phyloP scores from a whole-genome alignment of 2,888 invertebrate species.

The Andrena marginata region DNA sequence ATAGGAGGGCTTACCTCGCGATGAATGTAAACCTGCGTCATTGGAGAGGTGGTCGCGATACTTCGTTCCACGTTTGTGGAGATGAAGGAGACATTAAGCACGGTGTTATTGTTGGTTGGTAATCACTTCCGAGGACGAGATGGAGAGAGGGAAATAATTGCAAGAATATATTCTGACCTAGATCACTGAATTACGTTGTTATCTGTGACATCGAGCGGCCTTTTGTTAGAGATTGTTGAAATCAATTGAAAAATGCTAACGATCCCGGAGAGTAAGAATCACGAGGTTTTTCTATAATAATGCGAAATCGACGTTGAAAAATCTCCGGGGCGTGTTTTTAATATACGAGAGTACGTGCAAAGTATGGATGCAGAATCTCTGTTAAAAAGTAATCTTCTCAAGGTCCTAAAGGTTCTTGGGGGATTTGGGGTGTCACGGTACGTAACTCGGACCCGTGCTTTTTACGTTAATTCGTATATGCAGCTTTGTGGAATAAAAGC shows the following conservation, averaged over 20 bases:
- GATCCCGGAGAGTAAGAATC: not conserved
- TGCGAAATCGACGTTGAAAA: not conserved
- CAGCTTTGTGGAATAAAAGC: not conserved
- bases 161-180: too few species aligned
- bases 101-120: too few species aligned
- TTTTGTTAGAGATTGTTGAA: not conserved
- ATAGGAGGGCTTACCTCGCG: not conserved
- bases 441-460: conserved; percentile 27
- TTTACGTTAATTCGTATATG: not conserved
- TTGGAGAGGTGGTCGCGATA: not conserved
- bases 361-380: too few species aligned
- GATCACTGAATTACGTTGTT: too few species aligned
- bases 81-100: too few species aligned
- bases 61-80: not conserved
- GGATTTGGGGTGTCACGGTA: too few species aligned
- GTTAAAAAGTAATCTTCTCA: too few species aligned
- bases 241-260: not conserved
- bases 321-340: not conserved
- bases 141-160: too few species aligned
- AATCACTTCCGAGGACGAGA: too few species aligned
- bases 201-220: not conserved
- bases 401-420: too few species aligned
- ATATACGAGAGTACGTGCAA: too few species aligned
- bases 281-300: not conserved
- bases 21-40: not conserved